These are phyloP conservation scores for Paradoxurus hermaphroditus DNA, from an alignment of 2,113 vertebrate genomes.

Conservation along the genomic window DNA sequence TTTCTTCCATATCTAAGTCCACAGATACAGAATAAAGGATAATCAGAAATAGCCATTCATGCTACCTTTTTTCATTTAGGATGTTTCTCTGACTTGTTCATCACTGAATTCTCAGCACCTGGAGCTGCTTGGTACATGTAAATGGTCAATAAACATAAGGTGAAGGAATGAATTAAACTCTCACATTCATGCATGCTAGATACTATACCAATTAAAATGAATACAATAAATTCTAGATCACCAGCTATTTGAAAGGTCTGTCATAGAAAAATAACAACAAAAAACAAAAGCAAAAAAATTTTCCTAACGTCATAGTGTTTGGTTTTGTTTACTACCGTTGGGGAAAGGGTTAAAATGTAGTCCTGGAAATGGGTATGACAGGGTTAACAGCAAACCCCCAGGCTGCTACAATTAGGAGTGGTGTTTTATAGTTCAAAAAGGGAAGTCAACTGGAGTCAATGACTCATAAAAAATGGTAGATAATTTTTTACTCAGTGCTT, in stretches of 20 bases:
- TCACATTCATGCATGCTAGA: not conserved
- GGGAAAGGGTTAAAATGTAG: not conserved
- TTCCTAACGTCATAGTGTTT: not conserved
- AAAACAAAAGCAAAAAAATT: not conserved
- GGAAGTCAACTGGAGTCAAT: not conserved
- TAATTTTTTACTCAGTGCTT: not conserved
- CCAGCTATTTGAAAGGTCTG: not conserved
- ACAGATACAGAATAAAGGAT: not conserved
- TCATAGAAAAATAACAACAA: not conserved
- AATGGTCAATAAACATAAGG: not conserved
- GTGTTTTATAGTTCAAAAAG: not conserved
- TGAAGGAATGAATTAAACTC: not conserved
- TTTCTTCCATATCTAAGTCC: not conserved
- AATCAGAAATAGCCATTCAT: not conserved
- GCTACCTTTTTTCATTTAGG: not conserved
- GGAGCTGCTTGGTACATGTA: not conserved
- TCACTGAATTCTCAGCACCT: not conserved
- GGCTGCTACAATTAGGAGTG: not conserved
- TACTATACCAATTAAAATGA: not conserved
- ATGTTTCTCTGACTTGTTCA: not conserved
- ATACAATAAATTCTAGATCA: not conserved
- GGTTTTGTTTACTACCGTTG: not conserved
- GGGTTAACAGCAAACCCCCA: not conserved
- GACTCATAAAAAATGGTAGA: not conserved
- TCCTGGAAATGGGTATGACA: not conserved